phyloP scores from a whole-genome alignment of 2,797 vertebrate genomes.

The Halcyon leucocephala region DNA sequence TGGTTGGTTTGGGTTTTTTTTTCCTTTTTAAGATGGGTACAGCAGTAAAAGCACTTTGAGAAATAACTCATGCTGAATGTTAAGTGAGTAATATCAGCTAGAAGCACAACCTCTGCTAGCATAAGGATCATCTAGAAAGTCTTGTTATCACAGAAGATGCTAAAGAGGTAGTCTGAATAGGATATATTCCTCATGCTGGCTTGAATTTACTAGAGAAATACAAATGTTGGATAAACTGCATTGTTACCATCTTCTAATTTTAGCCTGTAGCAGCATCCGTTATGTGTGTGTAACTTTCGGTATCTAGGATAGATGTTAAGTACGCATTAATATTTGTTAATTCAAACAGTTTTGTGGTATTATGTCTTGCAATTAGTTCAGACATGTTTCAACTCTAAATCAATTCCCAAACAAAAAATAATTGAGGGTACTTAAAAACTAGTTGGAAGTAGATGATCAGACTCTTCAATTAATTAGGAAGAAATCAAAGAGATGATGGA shows the following conservation, averaged over 20 bases:
- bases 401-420: constrained; percentile 44
- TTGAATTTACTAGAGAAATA: neutral
- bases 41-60: neutral
- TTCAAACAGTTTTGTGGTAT: constrained; percentile 3
- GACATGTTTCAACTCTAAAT: constrained; percentile 21
- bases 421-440: constrained; percentile 53
- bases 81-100: neutral
- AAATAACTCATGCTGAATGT: neutral
- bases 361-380: constrained; percentile 21
- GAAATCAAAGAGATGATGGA: constrained; percentile 43
- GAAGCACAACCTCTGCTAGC: neutral
- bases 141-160: neutral
- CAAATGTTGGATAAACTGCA: neutral
- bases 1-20: neutral
- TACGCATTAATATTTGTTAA: constrained; percentile 14
- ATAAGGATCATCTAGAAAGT: neutral
- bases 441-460: constrained; percentile 51
- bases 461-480: constrained; percentile 60
- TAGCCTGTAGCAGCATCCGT: neutral
- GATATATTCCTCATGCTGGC: neutral
- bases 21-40: neutral
- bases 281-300: constrained; percentile 20
- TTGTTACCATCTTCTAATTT: neutral
- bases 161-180: neutral
- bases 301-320: neutral